These are phyloP conservation scores for Anhinga rufa DNA, from an alignment of 2,113 vertebrate species.

Conservation along the genomic window DNA sequence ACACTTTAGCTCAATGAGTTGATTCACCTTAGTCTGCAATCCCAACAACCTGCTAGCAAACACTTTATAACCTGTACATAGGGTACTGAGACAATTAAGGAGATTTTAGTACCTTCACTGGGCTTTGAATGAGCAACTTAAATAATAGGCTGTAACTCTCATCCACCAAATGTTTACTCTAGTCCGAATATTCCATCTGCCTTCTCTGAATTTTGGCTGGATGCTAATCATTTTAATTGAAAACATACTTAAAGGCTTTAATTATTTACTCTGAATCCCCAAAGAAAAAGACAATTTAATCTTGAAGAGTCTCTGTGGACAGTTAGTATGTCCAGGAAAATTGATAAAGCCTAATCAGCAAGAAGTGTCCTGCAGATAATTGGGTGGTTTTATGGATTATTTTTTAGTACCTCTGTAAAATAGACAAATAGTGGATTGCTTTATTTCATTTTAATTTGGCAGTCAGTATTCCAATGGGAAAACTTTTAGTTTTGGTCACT, in stretches of 20 bases:
- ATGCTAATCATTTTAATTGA: not conserved
- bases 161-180: not conserved
- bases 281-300: not conserved
- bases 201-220: not conserved
- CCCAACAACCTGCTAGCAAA: not conserved
- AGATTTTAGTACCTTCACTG: not conserved
- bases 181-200: not conserved
- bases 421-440: not conserved
- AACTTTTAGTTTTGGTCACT: not conserved
- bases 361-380: not conserved
- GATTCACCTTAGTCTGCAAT: not conserved
- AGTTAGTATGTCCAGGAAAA: not conserved
- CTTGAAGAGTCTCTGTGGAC: not conserved
- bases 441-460: not conserved
- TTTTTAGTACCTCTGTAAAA: not conserved
- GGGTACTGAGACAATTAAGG: not conserved
- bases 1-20: not conserved
- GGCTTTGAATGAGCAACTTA: not conserved
- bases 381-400: not conserved
- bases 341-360: not conserved
- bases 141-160: not conserved
- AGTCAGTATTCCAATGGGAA: not conserved
- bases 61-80: not conserved
- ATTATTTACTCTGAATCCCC: constrained; percentile 1
- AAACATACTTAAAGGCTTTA: not conserved